phyloP scores from a whole-genome alignment of 2,113 vertebrate genomes.

The Lophochroa leadbeateri region DNA sequence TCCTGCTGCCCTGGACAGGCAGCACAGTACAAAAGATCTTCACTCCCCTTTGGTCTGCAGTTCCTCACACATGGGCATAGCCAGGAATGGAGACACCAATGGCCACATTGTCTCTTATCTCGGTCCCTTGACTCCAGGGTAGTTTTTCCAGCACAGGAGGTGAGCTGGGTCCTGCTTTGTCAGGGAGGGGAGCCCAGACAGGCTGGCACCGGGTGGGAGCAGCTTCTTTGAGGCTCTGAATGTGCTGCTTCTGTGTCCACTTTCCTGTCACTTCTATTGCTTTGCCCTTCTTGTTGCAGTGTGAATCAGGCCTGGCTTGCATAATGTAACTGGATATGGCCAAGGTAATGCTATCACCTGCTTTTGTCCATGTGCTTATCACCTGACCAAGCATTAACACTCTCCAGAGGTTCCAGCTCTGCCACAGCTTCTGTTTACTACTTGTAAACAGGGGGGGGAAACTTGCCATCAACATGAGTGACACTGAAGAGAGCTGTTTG shows the following conservation, averaged over 20 bases:
- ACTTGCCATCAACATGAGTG: not conserved
- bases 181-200: not conserved
- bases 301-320: not conserved
- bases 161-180: not conserved
- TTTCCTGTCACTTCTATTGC: not conserved
- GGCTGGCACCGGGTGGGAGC: not conserved
- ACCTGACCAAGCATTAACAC: not conserved
- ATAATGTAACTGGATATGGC: not conserved
- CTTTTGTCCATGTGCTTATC: not conserved
- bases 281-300: not conserved
- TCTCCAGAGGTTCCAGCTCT: not conserved
- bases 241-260: not conserved
- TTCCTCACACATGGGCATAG: not conserved
- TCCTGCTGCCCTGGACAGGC: not conserved
- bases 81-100: not conserved
- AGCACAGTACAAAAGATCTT: not conserved
- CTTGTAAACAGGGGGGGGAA: not conserved
- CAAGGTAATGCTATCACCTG: not conserved
- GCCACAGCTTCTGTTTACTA: not conserved
- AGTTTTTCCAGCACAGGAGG: not conserved
- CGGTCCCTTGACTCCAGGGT: not conserved
- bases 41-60: rapidly evolving
- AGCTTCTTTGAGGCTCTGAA: not conserved
- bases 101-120: not conserved
- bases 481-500: not conserved